These are phyloP conservation scores for Gastracanthus pulcherrimus DNA, from an alignment of 2,888 invertebrate species.

Conservation along the genomic window DNA sequence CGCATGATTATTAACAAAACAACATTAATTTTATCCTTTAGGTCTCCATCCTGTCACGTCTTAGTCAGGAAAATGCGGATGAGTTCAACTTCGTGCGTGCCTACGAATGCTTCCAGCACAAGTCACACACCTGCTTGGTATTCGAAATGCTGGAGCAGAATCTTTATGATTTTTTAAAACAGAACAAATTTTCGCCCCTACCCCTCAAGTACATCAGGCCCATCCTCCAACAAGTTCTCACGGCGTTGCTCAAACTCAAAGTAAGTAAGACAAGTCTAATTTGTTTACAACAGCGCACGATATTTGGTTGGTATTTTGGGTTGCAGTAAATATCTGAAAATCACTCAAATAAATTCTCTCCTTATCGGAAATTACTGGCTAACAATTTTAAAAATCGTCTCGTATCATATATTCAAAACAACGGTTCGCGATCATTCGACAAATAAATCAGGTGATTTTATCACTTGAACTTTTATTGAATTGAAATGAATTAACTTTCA, in stretches of 20 bases:
- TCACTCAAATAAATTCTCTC: too few relatives aligned
- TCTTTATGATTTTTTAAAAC: conserved; percentile 99
- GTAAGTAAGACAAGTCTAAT: conserved; percentile 76
- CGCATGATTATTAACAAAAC: not conserved
- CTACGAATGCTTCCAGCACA: conserved; percentile 99
- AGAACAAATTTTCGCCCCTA: conserved; percentile 99
- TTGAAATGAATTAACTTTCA: too few relatives aligned
- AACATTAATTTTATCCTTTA: conserved; percentile 66
- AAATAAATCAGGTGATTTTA: too few relatives aligned
- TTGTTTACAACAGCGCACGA: not conserved
- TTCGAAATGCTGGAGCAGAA: conserved; percentile 99
- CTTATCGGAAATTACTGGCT: too few relatives aligned
- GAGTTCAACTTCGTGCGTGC: conserved; percentile 99
- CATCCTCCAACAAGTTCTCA: conserved; percentile 97
- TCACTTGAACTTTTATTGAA: too few relatives aligned
- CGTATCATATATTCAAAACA: too few relatives aligned
- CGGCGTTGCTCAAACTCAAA: conserved; percentile 93
- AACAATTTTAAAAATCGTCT: too few relatives aligned
- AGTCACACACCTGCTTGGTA: conserved; percentile 99
- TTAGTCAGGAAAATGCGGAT: conserved; percentile 98
- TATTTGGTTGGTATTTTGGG: too few relatives aligned
- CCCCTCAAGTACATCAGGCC: conserved; percentile 99
- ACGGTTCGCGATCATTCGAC: too few relatives aligned
- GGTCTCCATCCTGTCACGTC: conserved; percentile 93
- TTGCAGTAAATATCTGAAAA: too few relatives aligned